Evolutionary conservation across 2,113 vertebrate genomes (phyloP), one percentile per base, ranked within the genome.

Genomic region (Orycteropus afer): DNA sequence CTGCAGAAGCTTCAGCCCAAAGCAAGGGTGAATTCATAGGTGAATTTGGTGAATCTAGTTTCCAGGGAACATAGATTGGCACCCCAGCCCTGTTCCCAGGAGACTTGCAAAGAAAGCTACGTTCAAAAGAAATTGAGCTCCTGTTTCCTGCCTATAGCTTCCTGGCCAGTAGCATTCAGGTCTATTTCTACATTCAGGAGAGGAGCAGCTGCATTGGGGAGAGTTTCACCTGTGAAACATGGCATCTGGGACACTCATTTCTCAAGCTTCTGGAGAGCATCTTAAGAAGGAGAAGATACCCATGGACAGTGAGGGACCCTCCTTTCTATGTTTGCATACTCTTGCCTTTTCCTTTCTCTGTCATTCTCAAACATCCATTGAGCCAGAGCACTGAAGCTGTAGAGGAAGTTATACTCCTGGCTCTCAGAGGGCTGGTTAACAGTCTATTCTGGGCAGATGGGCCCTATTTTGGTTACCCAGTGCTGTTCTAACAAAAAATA

Each of bases 191-290:
- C 15, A 1, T 32, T n/a, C 55, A 10, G 5, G 32, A 57, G 71
- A 18, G 49, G 27, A 49, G 40, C 25, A 1, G 32, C 51, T 84
- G 47, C 57, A 34, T 40, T 59, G 0, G 37, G 57, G 47, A 63
- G 34, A 42, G 23, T 32, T 67, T 17, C 32, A 17, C 4, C 34
- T 29, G 5, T 34, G 73, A 37, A 63, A 74, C 27, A 13, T 3
- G 0, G 32, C 7, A 2, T 42, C 63, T 5, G 18, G 25, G 1
- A 5, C 27, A 6, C 37, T 81, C 1, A 2, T 51, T 53, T 53
- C 29, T 49, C 85, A n/a, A 20, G n/a, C 37, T 82, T 59, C 1
- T 0, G 9, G 59, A 67, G 53, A 93, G 40, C 45, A 29, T 45
- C 47, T 49, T 37, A 7, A 53, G 32, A 67, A n/a, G 37, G 53